Percentiles rank a stretch among this genome's conserved stretches.
Evolutionary conservation across 2,888 invertebrate species (phyloP).

Genomic region (Hydropsyche betteni): DNA sequence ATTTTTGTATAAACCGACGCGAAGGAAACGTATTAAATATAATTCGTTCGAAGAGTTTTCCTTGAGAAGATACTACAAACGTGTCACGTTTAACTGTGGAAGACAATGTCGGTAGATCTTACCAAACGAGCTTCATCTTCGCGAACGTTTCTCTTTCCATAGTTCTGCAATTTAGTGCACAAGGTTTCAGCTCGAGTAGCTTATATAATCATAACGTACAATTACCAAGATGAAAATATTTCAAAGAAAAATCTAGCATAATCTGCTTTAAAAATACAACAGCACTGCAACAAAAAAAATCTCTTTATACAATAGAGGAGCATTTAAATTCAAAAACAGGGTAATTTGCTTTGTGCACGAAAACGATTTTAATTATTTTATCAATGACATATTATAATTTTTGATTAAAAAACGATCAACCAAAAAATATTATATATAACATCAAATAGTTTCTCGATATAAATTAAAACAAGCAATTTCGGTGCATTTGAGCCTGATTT

Average conservation of each 20-base stretch:
- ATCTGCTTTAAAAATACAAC: neutral
- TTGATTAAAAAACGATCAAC: too few species aligned
- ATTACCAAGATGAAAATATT: too few species aligned
- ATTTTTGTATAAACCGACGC: neutral
- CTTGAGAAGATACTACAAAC: neutral
- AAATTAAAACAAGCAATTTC: too few species aligned
- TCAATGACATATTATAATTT: too few species aligned
- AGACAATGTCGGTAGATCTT: constrained; percentile 7
- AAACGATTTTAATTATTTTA: too few species aligned
- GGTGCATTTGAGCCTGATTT: too few species aligned
- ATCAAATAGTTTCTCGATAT: too few species aligned
- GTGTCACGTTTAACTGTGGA: neutral
- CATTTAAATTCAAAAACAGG: neutral
- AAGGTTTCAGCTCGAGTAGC: neutral
- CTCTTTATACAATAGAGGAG: neutral
- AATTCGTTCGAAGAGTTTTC: neutral
- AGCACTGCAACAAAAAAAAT: neutral
- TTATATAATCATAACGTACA: constrained; percentile 1
- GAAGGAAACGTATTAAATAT: neutral
- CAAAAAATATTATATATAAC: too few species aligned
- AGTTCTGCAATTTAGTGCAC: constrained; percentile 11
- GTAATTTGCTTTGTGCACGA: neutral
- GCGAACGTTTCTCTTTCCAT: constrained; percentile 5
- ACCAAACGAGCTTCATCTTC: constrained; percentile 3
- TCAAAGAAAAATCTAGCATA: neutral